Conservation (phyloP, 2,888 invertebrate species). For the Spodoptera exigua region DNA sequence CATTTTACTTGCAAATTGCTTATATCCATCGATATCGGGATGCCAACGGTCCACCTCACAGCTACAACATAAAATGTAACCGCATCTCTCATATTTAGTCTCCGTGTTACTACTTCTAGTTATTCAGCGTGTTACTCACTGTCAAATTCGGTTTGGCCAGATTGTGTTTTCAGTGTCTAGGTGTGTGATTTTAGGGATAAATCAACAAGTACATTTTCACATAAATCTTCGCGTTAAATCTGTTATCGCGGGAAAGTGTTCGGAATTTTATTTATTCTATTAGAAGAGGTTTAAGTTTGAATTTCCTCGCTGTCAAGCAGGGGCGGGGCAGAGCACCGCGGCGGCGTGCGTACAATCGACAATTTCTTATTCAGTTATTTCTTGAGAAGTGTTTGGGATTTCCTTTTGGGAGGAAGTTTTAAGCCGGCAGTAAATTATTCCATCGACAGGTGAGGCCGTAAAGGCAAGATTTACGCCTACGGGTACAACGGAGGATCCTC, state of each 20-base stretch:
- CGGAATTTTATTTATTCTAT: conserved; percentile 79
- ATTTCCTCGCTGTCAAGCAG: conserved; percentile 75
- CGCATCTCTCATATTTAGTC: conserved; percentile 43
- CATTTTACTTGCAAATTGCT: conserved; percentile 88
- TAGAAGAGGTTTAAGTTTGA: conserved; percentile 76
- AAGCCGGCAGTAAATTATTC: conserved; percentile 89
- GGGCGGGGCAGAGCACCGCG: conserved; percentile 55
- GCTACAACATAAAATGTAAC: conserved; percentile 57
- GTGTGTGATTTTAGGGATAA: conserved; percentile 54
- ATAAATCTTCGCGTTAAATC: conserved; percentile 60
- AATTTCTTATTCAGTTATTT: conserved; percentile 88
- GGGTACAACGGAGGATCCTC: conserved; percentile 80
- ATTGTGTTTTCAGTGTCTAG: conserved; percentile 48
- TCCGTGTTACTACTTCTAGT: conserved; percentile 29
- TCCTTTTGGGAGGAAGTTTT: conserved; percentile 85
- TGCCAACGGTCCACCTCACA: conserved; percentile 60
- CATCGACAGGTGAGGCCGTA: conserved; percentile 88
- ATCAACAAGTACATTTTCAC: conserved; percentile 57
- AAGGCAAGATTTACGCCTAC: conserved; percentile 88
- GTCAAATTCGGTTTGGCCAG: conserved; percentile 40
- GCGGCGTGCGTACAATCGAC: conserved; percentile 75
- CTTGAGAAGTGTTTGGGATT: conserved; percentile 88
- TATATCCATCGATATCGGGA: conserved; percentile 81
- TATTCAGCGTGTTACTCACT: conserved; percentile 23
- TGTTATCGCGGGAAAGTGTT: conserved; percentile 56